Base-by-base conservation (phyloP, 2,797 vertebrate species). In the Brachymystax lenok region DNA sequence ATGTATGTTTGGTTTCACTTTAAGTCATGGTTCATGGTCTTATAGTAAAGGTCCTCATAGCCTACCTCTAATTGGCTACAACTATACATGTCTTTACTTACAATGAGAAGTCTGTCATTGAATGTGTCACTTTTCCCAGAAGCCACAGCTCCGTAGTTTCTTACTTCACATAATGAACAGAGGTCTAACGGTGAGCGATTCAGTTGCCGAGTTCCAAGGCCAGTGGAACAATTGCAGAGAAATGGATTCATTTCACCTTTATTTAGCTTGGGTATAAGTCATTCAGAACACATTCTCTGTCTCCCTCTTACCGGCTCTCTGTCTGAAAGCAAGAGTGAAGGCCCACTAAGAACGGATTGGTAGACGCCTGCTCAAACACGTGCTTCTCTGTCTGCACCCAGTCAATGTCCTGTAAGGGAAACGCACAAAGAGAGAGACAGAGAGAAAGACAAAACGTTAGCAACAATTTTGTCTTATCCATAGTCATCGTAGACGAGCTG, bases 321-420 rank as follows among this genome's bases (percentile, higher is more conserved):
- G 98, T 99, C 94, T 99, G 98, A 92, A 99, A 99, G 90, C 97
- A 99, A 87, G 98, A 99, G 87, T 99, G 98, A 73, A 99, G 94
- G 87, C 98, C 98, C 6, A 99, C 98, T 80, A 99, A 91, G 93
- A 99, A 99, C 0, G 97, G 97, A 90, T 97, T 99, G 92, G 95
- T 97, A 88, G 98, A 98, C 2, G 98, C 98, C 92, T 99, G 98
- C 87, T 99, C 97, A 72, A 99, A 99, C 85, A 99, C 98, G 3
- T 99, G 98, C 93, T 99, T 99, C 94, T 99, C 98, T 4, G 98
- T 99, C 95, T 99, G 98, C 72, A 99, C 98, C 98, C 98, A 99
- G 92, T 99, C 98, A 17, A 99, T 98, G 83, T 99, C 98, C 98
- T 99, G 87, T 54, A 92, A 89, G 0, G 91, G 35, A 46, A 52